Evolutionary conservation across 1,140 invertebrate species (phyloP).

Genomic region (Battus philenor): DNA sequence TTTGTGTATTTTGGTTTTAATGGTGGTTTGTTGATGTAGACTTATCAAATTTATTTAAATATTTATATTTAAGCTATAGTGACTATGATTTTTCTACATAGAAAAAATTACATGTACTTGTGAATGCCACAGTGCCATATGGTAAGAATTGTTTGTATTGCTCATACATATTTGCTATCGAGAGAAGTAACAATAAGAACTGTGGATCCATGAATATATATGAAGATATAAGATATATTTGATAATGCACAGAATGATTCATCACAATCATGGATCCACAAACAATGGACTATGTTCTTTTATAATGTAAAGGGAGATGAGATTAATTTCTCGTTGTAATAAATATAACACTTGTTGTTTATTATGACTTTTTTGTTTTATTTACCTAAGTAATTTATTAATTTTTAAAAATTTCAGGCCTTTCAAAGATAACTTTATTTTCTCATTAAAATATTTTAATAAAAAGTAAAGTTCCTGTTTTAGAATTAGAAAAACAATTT

Average conservation of each 20-base stretch:
- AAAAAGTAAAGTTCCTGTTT: too few relatives aligned
- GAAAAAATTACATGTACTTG: conserved; percentile 12
- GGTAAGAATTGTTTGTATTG: conserved; percentile 19
- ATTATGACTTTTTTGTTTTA: too few relatives aligned
- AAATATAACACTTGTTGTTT: conserved; percentile 41
- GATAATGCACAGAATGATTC: too few relatives aligned
- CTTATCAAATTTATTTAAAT: neutral
- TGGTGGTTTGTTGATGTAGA: conserved; percentile 4
- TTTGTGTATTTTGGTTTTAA: conserved; percentile 14
- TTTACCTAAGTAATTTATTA: too few relatives aligned
- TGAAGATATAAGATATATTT: too few relatives aligned
- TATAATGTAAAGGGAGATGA: neutral
- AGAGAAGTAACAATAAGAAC: conserved; percentile 3
- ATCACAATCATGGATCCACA: too few relatives aligned
- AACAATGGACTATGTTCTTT: conserved; percentile 11
- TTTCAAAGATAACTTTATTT: too few relatives aligned
- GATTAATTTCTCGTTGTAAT: conserved; percentile 27
- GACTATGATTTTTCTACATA: conserved; percentile 49
- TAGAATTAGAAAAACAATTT: too few relatives aligned
- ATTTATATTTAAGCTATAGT: conserved; percentile 18
- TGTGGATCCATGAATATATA: too few relatives aligned
- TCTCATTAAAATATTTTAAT: too few relatives aligned
- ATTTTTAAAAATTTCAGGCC: too few relatives aligned
- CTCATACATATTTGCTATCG: conserved; percentile 10
- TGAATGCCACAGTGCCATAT: conserved; percentile 45